phyloP scores from a whole-genome alignment of 2,113 vertebrate species.

The Mustelus asterias region DNA sequence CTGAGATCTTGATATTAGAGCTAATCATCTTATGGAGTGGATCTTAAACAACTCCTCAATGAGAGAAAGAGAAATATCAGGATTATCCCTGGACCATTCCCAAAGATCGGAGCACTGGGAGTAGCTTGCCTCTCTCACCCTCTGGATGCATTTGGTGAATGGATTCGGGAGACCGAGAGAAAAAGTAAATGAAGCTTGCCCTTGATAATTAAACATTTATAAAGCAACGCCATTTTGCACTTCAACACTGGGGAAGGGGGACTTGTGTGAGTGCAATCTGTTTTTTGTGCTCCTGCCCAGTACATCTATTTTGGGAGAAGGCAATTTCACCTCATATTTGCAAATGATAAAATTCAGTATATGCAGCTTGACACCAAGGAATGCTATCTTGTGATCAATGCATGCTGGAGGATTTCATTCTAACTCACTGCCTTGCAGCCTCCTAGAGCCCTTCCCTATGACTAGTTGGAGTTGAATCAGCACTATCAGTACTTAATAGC shows the following conservation, averaged over 20 bases:
- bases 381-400: neutral
- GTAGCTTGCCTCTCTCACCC: neutral
- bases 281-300: neutral
- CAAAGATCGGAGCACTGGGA: neutral
- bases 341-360: neutral
- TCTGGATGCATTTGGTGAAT: neutral
- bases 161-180: neutral
- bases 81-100: neutral
- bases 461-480: slow-evolving; percentile 24
- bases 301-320: too few relatives aligned
- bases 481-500: slow-evolving; percentile 41
- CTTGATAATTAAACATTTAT: neutral
- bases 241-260: neutral
- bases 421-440: slow-evolving; percentile 55
- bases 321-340: neutral
- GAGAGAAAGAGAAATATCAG: neutral
- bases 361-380: slow-evolving; percentile 2
- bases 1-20: neutral
- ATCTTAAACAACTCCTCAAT: neutral
- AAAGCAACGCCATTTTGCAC: neutral
- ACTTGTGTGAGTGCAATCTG: neutral
- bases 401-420: slow-evolving; percentile 1
- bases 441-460: slow-evolving; percentile 63
- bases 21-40: neutral
- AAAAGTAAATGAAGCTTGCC: neutral